These are phyloP conservation scores for Drosophila chauvacae DNA, from an alignment of 1,140 invertebrate species.

Conservation along the genomic window DNA sequence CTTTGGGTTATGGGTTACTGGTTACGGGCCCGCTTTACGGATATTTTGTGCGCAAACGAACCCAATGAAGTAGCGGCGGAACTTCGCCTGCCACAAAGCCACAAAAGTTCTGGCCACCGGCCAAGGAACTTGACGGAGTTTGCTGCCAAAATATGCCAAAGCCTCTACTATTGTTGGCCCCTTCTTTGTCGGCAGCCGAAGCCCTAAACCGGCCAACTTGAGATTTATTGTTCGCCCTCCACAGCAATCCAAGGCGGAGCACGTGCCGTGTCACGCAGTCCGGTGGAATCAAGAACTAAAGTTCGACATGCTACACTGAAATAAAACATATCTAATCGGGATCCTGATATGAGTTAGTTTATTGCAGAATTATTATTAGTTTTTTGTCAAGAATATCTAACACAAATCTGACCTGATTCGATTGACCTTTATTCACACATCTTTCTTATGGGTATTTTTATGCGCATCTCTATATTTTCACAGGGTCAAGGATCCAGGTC, in stretches of 20 bases:
- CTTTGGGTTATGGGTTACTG: conserved; percentile 14
- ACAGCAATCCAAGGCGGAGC: conserved; percentile 10
- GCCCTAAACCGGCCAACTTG: conserved; percentile 30
- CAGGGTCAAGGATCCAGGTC: conserved; percentile 26
- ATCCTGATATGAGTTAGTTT: not conserved
- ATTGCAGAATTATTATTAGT: not conserved
- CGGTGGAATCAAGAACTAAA: conserved; percentile 2
- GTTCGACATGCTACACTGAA: not conserved
- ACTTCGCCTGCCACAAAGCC: conserved; percentile 64
- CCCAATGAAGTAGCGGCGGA: conserved; percentile 32
- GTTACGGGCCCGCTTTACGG: conserved; percentile 14
- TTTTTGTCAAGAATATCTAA: not conserved
- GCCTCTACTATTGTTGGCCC: conserved; percentile 47
- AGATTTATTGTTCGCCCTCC: conserved; percentile 63
- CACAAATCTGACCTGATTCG: too few species aligned
- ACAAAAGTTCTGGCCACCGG: conserved; percentile 67
- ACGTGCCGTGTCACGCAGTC: conserved; percentile 41
- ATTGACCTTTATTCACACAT: not conserved
- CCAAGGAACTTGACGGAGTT: conserved; percentile 74
- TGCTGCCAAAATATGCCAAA: conserved; percentile 65
- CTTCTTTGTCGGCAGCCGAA: conserved; percentile 35
- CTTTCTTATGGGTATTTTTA: not conserved
- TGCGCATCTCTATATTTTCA: conserved; percentile 16
- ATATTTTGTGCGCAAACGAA: conserved; percentile 35
- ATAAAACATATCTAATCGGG: not conserved